A percentile compares a stretch with the other conserved stretches of the same genome.
Evolutionary conservation across 37 sponge, comb jelly and placozoan genomes (phyloP).

Genomic region (Theonella swinhoei): DNA sequence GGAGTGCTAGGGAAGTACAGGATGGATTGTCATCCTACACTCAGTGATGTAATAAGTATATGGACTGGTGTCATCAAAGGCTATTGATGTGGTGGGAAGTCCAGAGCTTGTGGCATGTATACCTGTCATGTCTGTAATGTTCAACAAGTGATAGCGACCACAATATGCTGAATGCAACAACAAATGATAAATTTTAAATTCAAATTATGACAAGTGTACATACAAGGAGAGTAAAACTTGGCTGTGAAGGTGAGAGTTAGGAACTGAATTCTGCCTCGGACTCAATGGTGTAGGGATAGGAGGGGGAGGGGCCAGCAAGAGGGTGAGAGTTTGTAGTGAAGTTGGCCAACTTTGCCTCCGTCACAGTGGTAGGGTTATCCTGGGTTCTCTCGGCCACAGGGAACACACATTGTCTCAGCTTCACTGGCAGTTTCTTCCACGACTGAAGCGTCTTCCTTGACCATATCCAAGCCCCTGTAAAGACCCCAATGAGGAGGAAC

Average conservation of each 20-base stretch:
- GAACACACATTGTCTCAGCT: neutral
- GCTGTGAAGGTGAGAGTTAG: neutral
- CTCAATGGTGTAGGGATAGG: neutral
- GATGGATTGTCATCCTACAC: too few relatives aligned
- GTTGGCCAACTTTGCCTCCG: neutral
- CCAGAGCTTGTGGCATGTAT: too few relatives aligned
- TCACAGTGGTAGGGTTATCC: neutral
- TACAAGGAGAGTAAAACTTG: too few relatives aligned
- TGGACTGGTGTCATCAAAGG: too few relatives aligned
- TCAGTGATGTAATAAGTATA: too few relatives aligned
- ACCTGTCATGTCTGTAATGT: too few relatives aligned
- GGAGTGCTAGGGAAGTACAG: too few relatives aligned
- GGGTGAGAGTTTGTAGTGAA: neutral
- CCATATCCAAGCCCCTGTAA: constrained; percentile 92
- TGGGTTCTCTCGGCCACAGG: neutral
- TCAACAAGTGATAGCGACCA: too few relatives aligned
- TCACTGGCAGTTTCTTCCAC: constrained; percentile 40
- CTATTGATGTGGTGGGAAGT: too few relatives aligned
- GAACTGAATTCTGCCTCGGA: neutral
- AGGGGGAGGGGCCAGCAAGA: neutral
- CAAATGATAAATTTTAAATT: too few relatives aligned
- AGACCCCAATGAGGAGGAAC: constrained; percentile 72
- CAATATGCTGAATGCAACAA: too few relatives aligned
- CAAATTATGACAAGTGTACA: too few relatives aligned
- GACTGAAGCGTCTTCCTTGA: constrained; percentile 81